Base-by-base conservation (phyloP, 2,888 invertebrate species). In the Cepaea hortensis region DNA sequence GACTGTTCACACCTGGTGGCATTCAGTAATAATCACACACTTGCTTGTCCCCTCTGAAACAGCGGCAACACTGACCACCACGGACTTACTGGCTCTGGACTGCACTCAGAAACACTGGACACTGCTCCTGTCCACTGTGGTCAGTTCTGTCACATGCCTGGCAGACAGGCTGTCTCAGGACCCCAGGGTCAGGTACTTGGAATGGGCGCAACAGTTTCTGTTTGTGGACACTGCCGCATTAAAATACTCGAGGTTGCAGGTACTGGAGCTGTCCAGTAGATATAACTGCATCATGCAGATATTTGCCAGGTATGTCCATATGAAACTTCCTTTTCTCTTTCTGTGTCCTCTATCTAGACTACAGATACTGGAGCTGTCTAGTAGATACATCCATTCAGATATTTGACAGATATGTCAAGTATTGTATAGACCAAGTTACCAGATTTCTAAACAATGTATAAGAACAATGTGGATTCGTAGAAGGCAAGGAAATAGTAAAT, bases 11-110 rank as follows among this genome's bases (percentile, higher is more conserved):
- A 55, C 55, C 55, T 55, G 55, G 6, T 55, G 55, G 6, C 55
- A 55, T 9, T 55, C 55, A 6, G 6, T 55, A 6, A 55, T 11
- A 55, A 55, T 55, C 55, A 1, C 55, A 9, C 6, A 9, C 11
- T 55, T 55, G 6, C 6, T 55, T 55, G 55, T 68, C 5, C n/a
- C 20, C n/a, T 20, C 68, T 68, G 20, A 20, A 5, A 35, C 84
- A 75, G 75, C 11, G 35, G 35, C 11, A 46, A 18, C 50, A 23
- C n/a, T 55, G 18, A 79, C 83, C 50, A 20, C 23, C 11, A n/a
- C 55, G 61, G 83, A 83, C 55, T n/a, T 85, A 35, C 70, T 50
- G n/a, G 85, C 79, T 13, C 70, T 85, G 65, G 85, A 85, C 65
- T 48, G 77, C 55, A 18, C 79, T 55, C 85, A 85, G 79, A 35